Conservation (phyloP, 2,113 vertebrate genomes). For the Sorex araneus region DNA sequence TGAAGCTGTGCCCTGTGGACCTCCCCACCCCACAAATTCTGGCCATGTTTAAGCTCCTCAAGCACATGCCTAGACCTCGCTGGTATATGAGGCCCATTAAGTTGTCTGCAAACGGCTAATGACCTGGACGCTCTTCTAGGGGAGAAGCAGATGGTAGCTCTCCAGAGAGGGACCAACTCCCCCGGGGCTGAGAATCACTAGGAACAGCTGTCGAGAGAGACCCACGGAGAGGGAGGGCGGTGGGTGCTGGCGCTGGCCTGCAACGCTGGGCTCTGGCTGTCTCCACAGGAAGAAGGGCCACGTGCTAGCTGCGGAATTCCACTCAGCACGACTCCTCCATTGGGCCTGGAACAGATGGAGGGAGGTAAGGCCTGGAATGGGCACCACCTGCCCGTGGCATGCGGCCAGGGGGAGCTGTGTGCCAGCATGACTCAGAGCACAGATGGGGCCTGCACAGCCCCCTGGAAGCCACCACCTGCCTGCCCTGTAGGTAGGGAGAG, state of each 20-base stretch:
- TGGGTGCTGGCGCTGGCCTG: not conserved
- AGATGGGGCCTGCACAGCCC: not conserved
- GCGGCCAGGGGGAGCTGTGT: not conserved
- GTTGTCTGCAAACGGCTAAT: too few species aligned
- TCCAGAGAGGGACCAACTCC: not conserved
- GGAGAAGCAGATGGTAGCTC: not conserved
- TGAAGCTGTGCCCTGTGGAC: not conserved
- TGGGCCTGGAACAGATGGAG: slow-evolving; percentile 88
- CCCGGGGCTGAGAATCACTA: not conserved
- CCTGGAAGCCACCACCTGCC: not conserved
- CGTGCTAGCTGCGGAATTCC: slow-evolving; percentile 77
- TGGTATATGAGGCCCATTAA: too few species aligned
- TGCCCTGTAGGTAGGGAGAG: not conserved
- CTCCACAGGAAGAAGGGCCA: slow-evolving; percentile 82
- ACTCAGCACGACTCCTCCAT: slow-evolving; percentile 73
- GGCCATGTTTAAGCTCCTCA: not conserved
- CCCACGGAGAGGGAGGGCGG: too few species aligned
- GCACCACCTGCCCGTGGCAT: not conserved
- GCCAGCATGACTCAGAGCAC: not conserved
- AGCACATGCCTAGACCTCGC: not conserved
- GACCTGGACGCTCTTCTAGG: not conserved
- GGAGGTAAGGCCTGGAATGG: slow-evolving; percentile 82
- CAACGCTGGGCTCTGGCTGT: slow-evolving; percentile 29
- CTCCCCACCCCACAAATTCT: not conserved
- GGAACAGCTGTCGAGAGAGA: not conserved